Evolutionary conservation across 2,888 invertebrate genomes (phyloP).

Genomic region (Altica lythri): DNA sequence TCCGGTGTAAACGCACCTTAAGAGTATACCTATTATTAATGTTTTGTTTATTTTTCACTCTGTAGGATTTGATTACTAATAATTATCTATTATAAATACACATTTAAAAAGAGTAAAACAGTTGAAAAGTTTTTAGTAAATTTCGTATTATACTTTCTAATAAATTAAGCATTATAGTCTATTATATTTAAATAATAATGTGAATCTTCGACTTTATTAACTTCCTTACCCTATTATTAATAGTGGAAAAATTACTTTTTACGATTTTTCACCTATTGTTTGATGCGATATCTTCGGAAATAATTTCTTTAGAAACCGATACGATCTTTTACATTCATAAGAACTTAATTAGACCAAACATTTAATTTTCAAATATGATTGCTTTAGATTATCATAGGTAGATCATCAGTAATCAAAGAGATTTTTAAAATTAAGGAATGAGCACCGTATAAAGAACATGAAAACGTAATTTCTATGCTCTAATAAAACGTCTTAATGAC

Average conservation of each 20-base stretch:
- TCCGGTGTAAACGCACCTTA: too few relatives aligned
- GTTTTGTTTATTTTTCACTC: too few relatives aligned
- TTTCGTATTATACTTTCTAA: too few relatives aligned
- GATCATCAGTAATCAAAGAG: conserved; percentile 16
- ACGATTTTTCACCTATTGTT: conserved; percentile 1
- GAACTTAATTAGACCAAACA: conserved; percentile 9
- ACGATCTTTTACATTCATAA: background rate
- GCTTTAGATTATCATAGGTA: conserved; percentile 12
- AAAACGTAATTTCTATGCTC: conserved; percentile 32
- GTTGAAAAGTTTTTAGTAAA: too few relatives aligned
- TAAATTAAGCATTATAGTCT: too few relatives aligned
- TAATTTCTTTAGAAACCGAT: background rate
- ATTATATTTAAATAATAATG: too few relatives aligned
- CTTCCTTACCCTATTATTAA: too few relatives aligned
- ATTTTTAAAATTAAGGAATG: conserved; percentile 25
- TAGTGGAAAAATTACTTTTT: background rate
- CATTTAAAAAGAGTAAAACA: too few relatives aligned
- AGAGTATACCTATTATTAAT: too few relatives aligned
- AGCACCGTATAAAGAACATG: conserved; percentile 28
- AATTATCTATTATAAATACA: too few relatives aligned
- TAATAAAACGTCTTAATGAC: conserved; percentile 27
- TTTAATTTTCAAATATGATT: conserved; percentile 4
- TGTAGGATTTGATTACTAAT: too few relatives aligned
- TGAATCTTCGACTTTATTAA: too few relatives aligned
- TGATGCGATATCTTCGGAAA: background rate